Base-by-base conservation (phyloP, 2,888 invertebrate species). In the Trichopoda pennipes region DNA sequence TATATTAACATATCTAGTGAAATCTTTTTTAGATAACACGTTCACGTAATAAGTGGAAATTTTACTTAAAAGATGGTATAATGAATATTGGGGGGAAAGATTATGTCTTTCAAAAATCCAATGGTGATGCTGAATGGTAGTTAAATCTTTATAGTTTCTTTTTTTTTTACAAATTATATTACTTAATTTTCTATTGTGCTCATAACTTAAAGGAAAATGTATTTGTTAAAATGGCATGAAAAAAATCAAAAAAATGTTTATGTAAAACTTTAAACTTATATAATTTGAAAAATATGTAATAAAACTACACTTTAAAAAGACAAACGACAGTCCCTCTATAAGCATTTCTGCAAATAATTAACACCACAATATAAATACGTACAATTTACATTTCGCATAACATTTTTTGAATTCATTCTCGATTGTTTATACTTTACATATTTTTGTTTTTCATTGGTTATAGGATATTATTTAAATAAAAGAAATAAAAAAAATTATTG, bases 51-150 rank as follows among this genome's bases (percentile, higher is more conserved):
- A 98, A 98, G 92, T 99, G 99, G 99, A 99, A 99, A 93, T 99
- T 99, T 91, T 97, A 98, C 91, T 93, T 99, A 85, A 99, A 99
- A 92, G 99, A 99, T 92, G 99, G 99, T 80, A 99, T 99, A 85
- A 99, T 99, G 99, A 99, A 98, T 93, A 94, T 99, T 89, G 95
- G 95, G 86, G 99, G 99, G 58, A 97, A 97, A 92, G 99, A 99
- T 93, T 99, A 95, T 93, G 98, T 99, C 88, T 99, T 99, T 93
- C 99, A 99, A 92, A 98, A 98, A 93, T 98, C 99, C 16, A 97
- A 96, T 88, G 99, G 99, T 86, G 99, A 99, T 93, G 99, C 99
- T 28, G 99, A 99, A 91, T 99, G 99, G 99, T 99, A 94, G 94
- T 70, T 80, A 19, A 44, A 55, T 49, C 12, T 38, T 51, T 8